Conservation (phyloP, 2,113 vertebrate genomes). For the Helogale parvula region DNA sequence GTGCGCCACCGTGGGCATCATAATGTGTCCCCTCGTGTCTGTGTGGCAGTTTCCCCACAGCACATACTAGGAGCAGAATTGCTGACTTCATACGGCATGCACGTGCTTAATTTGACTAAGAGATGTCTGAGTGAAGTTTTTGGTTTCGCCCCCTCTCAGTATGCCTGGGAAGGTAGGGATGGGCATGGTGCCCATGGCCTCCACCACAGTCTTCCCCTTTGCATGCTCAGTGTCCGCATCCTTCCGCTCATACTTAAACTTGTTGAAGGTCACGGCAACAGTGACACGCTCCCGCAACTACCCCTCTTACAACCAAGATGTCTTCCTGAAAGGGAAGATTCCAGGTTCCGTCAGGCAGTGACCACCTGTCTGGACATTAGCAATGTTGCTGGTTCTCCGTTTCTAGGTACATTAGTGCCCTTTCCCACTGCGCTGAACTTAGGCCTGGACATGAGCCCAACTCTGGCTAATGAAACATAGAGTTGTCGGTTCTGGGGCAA, state of each 20-base stretch:
- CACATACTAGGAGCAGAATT: not conserved
- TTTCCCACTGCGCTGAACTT: not conserved
- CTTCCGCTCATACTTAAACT: not conserved
- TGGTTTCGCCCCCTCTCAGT: not conserved
- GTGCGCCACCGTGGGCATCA: not conserved
- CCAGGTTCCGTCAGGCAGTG: not conserved
- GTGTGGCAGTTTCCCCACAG: not conserved
- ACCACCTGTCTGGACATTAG: not conserved
- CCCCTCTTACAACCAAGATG: not conserved
- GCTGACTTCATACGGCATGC: not conserved
- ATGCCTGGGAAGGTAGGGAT: not conserved
- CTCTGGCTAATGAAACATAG: not conserved
- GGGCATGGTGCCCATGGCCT: not conserved
- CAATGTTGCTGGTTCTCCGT: not conserved
- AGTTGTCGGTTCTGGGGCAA: not conserved
- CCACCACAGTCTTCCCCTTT: not conserved
- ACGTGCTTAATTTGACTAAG: not conserved
- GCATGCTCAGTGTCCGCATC: not conserved
- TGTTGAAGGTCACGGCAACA: not conserved
- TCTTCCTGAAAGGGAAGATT: not conserved
- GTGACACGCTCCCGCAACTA: not conserved
- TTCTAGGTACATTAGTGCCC: not conserved
- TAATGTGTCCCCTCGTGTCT: not conserved
- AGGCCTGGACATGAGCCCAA: not conserved
- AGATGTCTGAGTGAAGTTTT: not conserved